Evolutionary conservation across 2,888 invertebrate genomes (phyloP).

Genomic region (Invenusta paracnida): DNA sequence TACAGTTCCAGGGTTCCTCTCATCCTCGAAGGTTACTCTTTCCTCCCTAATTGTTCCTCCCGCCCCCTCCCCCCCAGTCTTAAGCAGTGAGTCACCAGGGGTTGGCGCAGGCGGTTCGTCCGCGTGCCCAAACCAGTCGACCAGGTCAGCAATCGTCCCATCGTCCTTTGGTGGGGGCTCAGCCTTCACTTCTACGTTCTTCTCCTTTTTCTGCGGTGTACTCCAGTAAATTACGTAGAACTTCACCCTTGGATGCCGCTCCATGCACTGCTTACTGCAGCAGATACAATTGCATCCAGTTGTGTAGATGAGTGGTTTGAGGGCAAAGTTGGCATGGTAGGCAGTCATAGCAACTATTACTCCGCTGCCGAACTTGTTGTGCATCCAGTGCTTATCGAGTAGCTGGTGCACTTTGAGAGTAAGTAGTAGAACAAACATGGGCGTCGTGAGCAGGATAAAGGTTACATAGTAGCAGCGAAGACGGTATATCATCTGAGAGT

Average conservation of each 20-base stretch:
- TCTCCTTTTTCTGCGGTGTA: conserved; percentile 35
- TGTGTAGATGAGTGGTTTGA: conserved; percentile 32
- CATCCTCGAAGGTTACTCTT: neutral
- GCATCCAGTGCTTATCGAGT: neutral
- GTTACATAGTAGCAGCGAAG: conserved; percentile 36
- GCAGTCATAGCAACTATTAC: conserved; percentile 32
- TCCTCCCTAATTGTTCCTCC: neutral
- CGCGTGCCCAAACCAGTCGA: neutral
- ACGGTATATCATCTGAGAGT: conserved; percentile 36
- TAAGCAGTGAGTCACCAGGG: neutral
- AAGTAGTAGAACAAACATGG: conserved; percentile 30
- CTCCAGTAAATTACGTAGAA: conserved; percentile 36
- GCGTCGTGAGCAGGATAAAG: conserved; percentile 30
- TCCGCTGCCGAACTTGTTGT: conserved; percentile 30
- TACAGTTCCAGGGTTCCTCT: neutral
- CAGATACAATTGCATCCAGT: conserved; percentile 39
- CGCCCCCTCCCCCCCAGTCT: neutral
- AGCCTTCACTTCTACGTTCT: neutral
- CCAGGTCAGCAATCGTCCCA: neutral
- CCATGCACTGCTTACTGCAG: conserved; percentile 30
- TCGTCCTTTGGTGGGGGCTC: neutral
- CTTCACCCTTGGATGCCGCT: conserved; percentile 31
- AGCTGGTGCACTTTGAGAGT: neutral
- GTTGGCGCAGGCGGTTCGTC: neutral
- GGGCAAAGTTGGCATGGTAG: conserved; percentile 32